Evolutionary conservation across 2,888 invertebrate genomes (phyloP).

Genomic region (Hermodice carunculata): DNA sequence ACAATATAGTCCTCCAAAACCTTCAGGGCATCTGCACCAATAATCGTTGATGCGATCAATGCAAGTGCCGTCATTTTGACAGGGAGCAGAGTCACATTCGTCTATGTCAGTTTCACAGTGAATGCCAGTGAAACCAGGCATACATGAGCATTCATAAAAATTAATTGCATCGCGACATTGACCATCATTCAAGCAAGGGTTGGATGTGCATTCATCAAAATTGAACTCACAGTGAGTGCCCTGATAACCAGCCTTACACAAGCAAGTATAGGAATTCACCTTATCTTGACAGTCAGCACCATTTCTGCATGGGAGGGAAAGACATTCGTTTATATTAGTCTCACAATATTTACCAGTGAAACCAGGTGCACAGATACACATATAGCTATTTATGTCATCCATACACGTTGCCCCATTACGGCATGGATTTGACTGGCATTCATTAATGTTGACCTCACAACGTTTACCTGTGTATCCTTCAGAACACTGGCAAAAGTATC

Average conservation of each 20-base stretch:
- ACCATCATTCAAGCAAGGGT: constrained; percentile 37
- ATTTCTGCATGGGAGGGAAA: constrained; percentile 74
- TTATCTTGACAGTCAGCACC: constrained; percentile 20
- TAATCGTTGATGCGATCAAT: constrained; percentile 53
- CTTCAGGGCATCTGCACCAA: constrained; percentile 28
- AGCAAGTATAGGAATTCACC: constrained; percentile 32
- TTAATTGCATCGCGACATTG: constrained; percentile 38
- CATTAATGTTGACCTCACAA: constrained; percentile 31
- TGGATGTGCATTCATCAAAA: constrained; percentile 33
- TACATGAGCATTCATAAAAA: constrained; percentile 69
- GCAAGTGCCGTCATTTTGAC: constrained; percentile 71
- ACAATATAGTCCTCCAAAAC: constrained; percentile 29
- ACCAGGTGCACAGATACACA: constrained; percentile 35
- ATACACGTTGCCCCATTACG: constrained; percentile 41
- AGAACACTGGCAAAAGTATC: constrained; percentile 16
- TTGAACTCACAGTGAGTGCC: constrained; percentile 54
- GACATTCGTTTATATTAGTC: constrained; percentile 88
- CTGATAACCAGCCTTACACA: constrained; percentile 26
- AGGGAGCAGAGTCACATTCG: constrained; percentile 80
- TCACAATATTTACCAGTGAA: constrained; percentile 80
- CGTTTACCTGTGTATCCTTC: constrained; percentile 18
- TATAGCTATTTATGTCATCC: constrained; percentile 33
- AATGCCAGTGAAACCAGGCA: constrained; percentile 76
- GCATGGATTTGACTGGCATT: constrained; percentile 33
- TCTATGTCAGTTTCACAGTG: constrained; percentile 93